Evolutionary conservation across 1,140 invertebrate species (phyloP).

Genomic region (Zeugodacus cucurbitae): DNA sequence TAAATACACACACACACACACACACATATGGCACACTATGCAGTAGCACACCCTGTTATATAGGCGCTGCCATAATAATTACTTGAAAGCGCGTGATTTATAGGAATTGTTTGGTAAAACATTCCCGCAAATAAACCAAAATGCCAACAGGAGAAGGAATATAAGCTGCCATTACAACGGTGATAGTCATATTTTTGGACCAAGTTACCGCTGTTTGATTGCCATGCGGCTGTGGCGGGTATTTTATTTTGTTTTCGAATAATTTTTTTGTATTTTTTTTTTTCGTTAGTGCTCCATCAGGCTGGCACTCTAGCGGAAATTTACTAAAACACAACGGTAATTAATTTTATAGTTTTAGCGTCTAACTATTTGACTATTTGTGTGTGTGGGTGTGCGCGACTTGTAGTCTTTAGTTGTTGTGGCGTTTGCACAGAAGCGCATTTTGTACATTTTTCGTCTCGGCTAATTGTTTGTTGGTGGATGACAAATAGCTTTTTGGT

Average conservation of each 20-base stretch:
- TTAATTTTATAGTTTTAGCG: slow-evolving; percentile 1
- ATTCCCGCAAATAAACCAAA: not conserved
- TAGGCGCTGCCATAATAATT: slow-evolving; percentile 32
- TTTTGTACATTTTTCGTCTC: not conserved
- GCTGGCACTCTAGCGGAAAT: not conserved
- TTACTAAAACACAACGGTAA: slow-evolving; percentile 2
- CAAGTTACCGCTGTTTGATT: not conserved
- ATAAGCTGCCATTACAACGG: not conserved
- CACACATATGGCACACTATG: not conserved
- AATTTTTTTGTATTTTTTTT: no score
- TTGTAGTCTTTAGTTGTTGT: not conserved
- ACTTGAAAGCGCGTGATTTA: slow-evolving; percentile 36
- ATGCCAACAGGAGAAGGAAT: not conserved
- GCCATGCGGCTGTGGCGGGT: not conserved
- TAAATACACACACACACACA: not conserved
- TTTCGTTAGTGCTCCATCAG: not conserved
- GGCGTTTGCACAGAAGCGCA: not conserved
- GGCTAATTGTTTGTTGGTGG: not conserved
- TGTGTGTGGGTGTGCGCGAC: not conserved
- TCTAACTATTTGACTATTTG: not conserved
- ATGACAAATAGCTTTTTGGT: slow-evolving; percentile 16
- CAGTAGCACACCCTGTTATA: not conserved
- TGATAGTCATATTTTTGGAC: not conserved
- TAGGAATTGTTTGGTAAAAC: slow-evolving; percentile 22
- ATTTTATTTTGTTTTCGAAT: not conserved